Conservation (phyloP, 2,113 vertebrate genomes). For the Bujurquina vittata region DNA sequence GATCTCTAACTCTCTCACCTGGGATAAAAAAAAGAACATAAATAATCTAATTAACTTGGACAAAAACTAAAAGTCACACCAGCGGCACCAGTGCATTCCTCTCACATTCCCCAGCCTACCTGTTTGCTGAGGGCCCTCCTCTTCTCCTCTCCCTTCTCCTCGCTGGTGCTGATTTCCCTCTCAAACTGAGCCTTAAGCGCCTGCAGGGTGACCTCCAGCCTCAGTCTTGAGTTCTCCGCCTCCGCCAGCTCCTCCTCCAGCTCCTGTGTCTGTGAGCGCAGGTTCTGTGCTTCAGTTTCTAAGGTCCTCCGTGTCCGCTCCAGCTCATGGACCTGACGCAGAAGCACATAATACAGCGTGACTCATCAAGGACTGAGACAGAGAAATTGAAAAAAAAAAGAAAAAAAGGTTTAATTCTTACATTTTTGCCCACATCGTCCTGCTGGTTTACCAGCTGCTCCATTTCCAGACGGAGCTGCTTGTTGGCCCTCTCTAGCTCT, state of each 20-base stretch:
- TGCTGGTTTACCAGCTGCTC: slow-evolving; percentile 90
- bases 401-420: slow-evolving; percentile 61
- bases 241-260: slow-evolving; percentile 77
- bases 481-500: slow-evolving; percentile 88
- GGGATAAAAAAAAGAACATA: not conserved
- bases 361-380: slow-evolving; percentile 4
- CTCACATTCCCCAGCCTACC: slow-evolving; percentile 47
- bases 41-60: not conserved
- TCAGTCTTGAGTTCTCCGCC: slow-evolving; percentile 73
- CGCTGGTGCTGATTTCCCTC: slow-evolving; percentile 79
- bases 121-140: slow-evolving; percentile 83
- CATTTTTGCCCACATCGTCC: slow-evolving; percentile 91
- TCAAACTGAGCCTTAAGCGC: slow-evolving; percentile 84
- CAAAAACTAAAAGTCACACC: not conserved
- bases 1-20: slow-evolving; percentile 87
- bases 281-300: slow-evolving; percentile 84
- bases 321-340: slow-evolving; percentile 87
- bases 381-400: not conserved
- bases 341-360: not conserved
- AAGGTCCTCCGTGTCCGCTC: slow-evolving; percentile 83
- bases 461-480: slow-evolving; percentile 87
- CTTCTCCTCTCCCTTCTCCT: slow-evolving; percentile 86
- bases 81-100: not conserved
- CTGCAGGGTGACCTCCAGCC: slow-evolving; percentile 84
- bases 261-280: slow-evolving; percentile 83